phyloP scores from a whole-genome alignment of 2,113 vertebrate genomes.

The Lepus europaeus region DNA sequence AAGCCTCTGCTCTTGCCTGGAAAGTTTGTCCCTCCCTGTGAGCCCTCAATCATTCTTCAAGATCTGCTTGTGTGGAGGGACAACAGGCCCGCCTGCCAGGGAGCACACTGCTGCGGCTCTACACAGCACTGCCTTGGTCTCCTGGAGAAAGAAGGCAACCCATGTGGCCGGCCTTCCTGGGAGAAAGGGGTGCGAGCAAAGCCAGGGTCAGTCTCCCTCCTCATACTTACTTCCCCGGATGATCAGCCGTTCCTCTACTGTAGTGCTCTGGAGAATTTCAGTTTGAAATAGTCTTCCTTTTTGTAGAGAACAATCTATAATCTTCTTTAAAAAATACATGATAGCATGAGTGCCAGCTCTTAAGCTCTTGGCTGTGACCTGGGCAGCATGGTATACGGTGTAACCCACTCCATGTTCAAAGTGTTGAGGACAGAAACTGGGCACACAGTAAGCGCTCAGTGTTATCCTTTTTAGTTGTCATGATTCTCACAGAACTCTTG shows the following conservation, averaged over 20 bases:
- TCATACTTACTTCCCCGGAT: neutral
- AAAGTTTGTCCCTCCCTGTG: neutral
- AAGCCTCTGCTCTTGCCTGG: neutral
- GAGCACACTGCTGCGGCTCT: too few species aligned
- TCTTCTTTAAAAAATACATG: neutral
- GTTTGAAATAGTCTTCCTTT: neutral
- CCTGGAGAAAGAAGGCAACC: too few species aligned
- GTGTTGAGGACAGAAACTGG: slow-evolving; percentile 2
- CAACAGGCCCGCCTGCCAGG: too few species aligned
- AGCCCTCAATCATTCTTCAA: neutral
- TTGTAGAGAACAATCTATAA: neutral
- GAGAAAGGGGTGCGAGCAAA: too few species aligned
- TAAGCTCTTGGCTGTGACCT: neutral
- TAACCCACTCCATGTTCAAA: neutral
- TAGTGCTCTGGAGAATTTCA: slow-evolving; percentile 3
- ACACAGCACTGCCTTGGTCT: too few species aligned
- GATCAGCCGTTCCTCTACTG: neutral
- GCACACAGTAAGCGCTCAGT: neutral
- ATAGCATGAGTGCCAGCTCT: neutral
- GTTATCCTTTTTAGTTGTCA: neutral
- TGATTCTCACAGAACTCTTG: neutral
- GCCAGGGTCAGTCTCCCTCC: too few species aligned
- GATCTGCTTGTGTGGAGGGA: neutral
- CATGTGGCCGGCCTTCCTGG: too few species aligned
- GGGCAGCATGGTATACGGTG: neutral